Base-by-base conservation (phyloP, 2,888 invertebrate genomes). In the Tyria jacobaeae region DNA sequence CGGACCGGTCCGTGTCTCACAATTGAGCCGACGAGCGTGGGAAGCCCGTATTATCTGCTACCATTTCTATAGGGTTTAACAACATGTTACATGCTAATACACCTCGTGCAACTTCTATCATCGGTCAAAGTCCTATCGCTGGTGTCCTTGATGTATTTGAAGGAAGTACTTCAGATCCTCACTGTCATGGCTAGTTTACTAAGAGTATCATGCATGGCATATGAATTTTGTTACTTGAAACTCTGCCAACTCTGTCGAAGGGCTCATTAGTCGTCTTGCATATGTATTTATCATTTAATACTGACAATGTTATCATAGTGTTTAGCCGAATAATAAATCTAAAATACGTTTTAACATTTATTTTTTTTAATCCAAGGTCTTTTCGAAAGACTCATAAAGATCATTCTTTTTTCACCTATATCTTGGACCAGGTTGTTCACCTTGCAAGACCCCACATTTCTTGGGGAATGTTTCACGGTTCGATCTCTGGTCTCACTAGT, bases 31-130 rank as follows among this genome's bases (percentile, higher is more conserved):
- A 58, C 57, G 78, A 83, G 83, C 87, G 87, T 87, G 87, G 85
- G 87, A 87, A 86, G 79, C 74, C 55, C 72, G 78, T 76, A 79
- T 85, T 84, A 82, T 83, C 79, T 79, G 76, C 75, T 72, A 75
- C 71, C 61, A 71, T 78, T 78, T 79, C 73, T 75, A 78, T 75
- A 79, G 73, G 62, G 68, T 68, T 62, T 81, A 78, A 81, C 76
- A 76, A 75, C 73, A 76, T 68, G 75, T 66, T 76, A 73, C 71
- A 77, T 75, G 73, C 68, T 76, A 72, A 76, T 75, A 73, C 60
- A 61, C 66, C 69, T 64, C 65, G 51, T 39, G 75, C 76, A 71
- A 75, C 69, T 68, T 68, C 65, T 66, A 66, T 51, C 70, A 59
- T 63, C 70, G 76, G 76, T 71, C 78, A 69, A 73, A 76, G 71